Evolutionary conservation across 92 coral and sea anemone species (phyloP).

Genomic region (Galaxea fascicularis): DNA sequence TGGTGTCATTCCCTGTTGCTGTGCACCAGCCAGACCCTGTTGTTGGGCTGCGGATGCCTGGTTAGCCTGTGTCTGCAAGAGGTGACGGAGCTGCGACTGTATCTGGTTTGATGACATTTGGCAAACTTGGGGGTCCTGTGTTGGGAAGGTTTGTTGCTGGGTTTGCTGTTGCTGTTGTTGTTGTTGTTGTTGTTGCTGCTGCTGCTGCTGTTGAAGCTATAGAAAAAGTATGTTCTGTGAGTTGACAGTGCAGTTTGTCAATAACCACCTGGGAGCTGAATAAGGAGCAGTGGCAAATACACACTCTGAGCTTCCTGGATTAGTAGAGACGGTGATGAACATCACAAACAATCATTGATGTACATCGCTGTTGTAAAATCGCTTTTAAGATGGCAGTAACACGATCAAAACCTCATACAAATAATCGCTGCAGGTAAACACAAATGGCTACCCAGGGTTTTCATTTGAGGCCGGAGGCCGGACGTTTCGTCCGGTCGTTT

Average conservation of each 20-base stretch:
- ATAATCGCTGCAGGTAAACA: too few relatives aligned
- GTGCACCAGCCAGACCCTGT: slow-evolving; percentile 63
- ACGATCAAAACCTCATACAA: too few relatives aligned
- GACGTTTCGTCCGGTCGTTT: too few relatives aligned
- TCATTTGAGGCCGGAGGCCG: too few relatives aligned
- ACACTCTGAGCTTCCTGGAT: too few relatives aligned
- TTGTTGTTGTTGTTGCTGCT: slow-evolving; percentile 54
- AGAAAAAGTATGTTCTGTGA: not conserved
- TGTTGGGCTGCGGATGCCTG: slow-evolving; percentile 53
- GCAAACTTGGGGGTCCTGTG: slow-evolving; percentile 50
- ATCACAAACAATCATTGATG: too few relatives aligned
- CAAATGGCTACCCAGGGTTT: too few relatives aligned
- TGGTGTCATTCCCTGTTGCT: slow-evolving; percentile 68
- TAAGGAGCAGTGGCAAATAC: too few relatives aligned
- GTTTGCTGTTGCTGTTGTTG: slow-evolving; percentile 57
- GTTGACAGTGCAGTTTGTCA: not conserved
- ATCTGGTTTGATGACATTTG: slow-evolving; percentile 54
- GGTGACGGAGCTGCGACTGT: slow-evolving; percentile 72
- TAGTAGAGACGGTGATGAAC: too few relatives aligned
- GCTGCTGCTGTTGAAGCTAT: slow-evolving; percentile 42
- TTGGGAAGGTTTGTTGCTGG: slow-evolving; percentile 34
- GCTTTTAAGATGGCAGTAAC: too few relatives aligned
- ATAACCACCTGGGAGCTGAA: too few relatives aligned
- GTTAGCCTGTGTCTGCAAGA: slow-evolving; percentile 67
- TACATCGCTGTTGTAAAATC: too few relatives aligned